Base-by-base conservation (phyloP, 2,888 invertebrate genomes). In the Diaprepes abbreviatus region DNA sequence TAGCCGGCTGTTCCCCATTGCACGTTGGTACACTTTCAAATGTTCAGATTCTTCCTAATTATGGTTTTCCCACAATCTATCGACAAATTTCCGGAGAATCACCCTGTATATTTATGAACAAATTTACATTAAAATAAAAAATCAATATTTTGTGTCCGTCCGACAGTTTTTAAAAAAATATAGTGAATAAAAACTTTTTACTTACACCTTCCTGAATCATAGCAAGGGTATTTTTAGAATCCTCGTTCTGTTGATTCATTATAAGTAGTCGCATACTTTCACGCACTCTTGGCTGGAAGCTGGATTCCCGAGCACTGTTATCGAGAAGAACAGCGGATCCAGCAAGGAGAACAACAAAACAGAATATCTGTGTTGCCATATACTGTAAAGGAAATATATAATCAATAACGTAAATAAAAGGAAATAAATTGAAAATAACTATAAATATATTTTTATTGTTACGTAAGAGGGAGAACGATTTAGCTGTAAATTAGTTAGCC, bases 121-220 rank as follows among this genome's bases (percentile, higher is more conserved):
- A n/a, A n/a, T n/a, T n/a, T n/a, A 24, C 24, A 24, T 24, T 24
- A 24, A 24, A 24, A 4, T 24, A 4, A 24, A 24, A 3, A 4
- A 5, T 24, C 3, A 5, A 24, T 24, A 4, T 24, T 24, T 24
- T 24, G 24, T 5, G 24, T 24, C 24, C 5, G 5, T n/a, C n/a
- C n/a, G n/a, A n/a, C n/a, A n/a, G n/a, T n/a, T n/a, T n/a, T n/a
- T n/a, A n/a, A n/a, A n/a, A n/a, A n/a, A n/a, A n/a, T n/a, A n/a
- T n/a, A n/a, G n/a, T n/a, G n/a, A n/a, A n/a, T n/a, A 40, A 40
- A 17, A 5, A 2, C 2, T 14, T 14, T 19, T 64, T 67, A 85
- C 90, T 89, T 86, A 93, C 93, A 76, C 91, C 92, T 86, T 95
- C 94, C 82, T 96, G 95, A 50, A 95, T 90, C 87, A 92, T 89